phyloP scores from a whole-genome alignment of 2,888 invertebrate species.

The Mythimna albipuncta region DNA sequence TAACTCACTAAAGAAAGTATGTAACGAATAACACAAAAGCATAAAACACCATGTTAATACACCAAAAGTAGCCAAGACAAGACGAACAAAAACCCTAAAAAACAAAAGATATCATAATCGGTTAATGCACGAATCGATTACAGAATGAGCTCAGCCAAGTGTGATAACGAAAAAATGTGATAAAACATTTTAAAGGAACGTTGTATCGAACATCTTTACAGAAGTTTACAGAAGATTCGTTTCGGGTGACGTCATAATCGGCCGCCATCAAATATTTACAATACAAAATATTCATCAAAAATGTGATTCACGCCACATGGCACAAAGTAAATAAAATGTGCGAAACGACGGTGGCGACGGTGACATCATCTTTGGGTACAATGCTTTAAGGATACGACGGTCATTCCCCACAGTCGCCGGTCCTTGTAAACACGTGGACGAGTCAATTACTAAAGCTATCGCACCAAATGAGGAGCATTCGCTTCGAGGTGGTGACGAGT shows the following conservation, averaged over 20 bases:
- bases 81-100: slow-evolving; percentile 28
- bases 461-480: slow-evolving; percentile 31
- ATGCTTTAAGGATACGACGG: slow-evolving; percentile 67
- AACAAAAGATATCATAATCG: slow-evolving; percentile 63
- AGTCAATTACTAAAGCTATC: slow-evolving; percentile 30
- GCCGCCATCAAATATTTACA: slow-evolving; percentile 60
- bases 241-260: slow-evolving; percentile 26
- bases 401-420: slow-evolving; percentile 59
- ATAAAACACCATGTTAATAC: slow-evolving; percentile 1
- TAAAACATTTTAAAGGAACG: slow-evolving; percentile 61
- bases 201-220: slow-evolving; percentile 24
- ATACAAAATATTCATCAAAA: slow-evolving; percentile 55
- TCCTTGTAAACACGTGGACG: slow-evolving; percentile 42
- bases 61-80: slow-evolving; percentile 20
- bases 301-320: slow-evolving; percentile 66
- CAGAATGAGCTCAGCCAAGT: slow-evolving; percentile 62
- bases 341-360: slow-evolving; percentile 48
- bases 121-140: slow-evolving; percentile 73
- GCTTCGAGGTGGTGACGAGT: slow-evolving; percentile 21
- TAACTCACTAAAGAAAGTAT: background rate
- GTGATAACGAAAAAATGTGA: slow-evolving; percentile 74
- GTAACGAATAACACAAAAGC: slow-evolving; percentile 3
- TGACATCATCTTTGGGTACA: slow-evolving; percentile 71
- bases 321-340: slow-evolving; percentile 65
- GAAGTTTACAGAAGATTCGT: slow-evolving; percentile 22